Conservation (phyloP, 1,140 invertebrate species). For the Asobara japonica region DNA sequence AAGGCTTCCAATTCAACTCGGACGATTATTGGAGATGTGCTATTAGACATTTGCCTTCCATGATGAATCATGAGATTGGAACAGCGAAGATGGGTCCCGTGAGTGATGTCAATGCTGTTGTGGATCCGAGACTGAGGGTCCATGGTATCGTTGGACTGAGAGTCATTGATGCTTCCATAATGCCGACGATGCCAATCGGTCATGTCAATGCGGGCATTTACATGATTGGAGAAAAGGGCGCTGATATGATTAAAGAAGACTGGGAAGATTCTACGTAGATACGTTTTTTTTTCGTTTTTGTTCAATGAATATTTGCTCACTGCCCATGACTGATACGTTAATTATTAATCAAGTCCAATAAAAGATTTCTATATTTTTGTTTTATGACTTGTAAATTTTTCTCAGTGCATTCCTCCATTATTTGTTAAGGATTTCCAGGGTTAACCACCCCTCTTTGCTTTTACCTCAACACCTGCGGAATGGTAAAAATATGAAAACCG, state of each 20-base stretch:
- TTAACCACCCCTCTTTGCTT: neutral
- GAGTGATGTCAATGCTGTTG: constrained; percentile 75
- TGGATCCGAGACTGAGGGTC: constrained; percentile 76
- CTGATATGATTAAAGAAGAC: constrained; percentile 77
- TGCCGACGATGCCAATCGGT: constrained; percentile 75
- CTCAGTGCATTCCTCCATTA: no score
- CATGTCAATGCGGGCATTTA: constrained; percentile 79
- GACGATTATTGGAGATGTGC: constrained; percentile 83
- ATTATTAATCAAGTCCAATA: neutral
- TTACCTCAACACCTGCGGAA: neutral
- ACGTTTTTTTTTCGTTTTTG: neutral
- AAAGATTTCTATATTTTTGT: neutral
- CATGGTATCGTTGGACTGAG: constrained; percentile 75
- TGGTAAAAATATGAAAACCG: neutral
- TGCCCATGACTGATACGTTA: neutral
- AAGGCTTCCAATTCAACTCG: constrained; percentile 71
- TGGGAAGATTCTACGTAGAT: constrained; percentile 39
- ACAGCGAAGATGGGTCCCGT: constrained; percentile 87
- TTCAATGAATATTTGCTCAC: neutral
- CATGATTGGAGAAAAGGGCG: constrained; percentile 89
- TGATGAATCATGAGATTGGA: constrained; percentile 80
- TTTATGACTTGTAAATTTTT: neutral
- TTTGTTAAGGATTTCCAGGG: no score
- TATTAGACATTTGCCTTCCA: constrained; percentile 73
- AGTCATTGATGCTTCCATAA: constrained; percentile 80